phyloP scores from a whole-genome alignment of 2,113 vertebrate species.

The Oncorhynchus masou region DNA sequence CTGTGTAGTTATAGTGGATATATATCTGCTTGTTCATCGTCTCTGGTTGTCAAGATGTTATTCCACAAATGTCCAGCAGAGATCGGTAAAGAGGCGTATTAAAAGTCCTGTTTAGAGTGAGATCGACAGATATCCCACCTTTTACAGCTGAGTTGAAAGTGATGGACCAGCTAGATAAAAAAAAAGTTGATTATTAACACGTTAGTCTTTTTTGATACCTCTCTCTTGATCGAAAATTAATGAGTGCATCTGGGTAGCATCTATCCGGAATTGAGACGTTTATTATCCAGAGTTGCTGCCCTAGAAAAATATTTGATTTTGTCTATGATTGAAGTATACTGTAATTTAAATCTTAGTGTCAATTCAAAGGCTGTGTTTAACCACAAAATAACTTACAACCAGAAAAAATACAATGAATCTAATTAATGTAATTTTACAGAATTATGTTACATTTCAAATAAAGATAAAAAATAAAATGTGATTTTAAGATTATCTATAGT shows the following conservation, averaged over 20 bases:
- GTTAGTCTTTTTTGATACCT: not conserved
- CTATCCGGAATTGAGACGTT: not conserved
- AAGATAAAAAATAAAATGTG: too few relatives aligned
- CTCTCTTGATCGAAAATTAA: not conserved
- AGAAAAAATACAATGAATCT: too few relatives aligned
- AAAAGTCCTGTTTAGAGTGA: not conserved
- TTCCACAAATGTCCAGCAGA: constrained; percentile 39
- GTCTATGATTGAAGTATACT: not conserved
- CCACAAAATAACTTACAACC: not conserved
- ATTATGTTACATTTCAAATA: too few relatives aligned
- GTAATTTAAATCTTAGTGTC: not conserved
- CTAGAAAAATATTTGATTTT: not conserved
- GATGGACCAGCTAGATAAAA: not conserved
- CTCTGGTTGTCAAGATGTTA: constrained; percentile 14
- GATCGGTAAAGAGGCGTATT: constrained; percentile 41
- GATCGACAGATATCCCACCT: not conserved
- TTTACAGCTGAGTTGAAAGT: not conserved
- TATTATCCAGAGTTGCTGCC: not conserved
- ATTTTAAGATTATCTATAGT: too few relatives aligned
- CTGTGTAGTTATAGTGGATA: constrained; percentile 89
- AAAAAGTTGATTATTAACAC: too few relatives aligned
- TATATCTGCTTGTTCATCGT: constrained; percentile 73
- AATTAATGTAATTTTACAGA: too few relatives aligned
- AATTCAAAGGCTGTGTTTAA: too few relatives aligned
- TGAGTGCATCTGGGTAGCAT: not conserved